A percentile compares a stretch with the other conserved stretches of the same genome.
These are phyloP conservation scores for Saccostrea echinata DNA, from an alignment of 1,140 invertebrate genomes.

Conservation along the genomic window DNA sequence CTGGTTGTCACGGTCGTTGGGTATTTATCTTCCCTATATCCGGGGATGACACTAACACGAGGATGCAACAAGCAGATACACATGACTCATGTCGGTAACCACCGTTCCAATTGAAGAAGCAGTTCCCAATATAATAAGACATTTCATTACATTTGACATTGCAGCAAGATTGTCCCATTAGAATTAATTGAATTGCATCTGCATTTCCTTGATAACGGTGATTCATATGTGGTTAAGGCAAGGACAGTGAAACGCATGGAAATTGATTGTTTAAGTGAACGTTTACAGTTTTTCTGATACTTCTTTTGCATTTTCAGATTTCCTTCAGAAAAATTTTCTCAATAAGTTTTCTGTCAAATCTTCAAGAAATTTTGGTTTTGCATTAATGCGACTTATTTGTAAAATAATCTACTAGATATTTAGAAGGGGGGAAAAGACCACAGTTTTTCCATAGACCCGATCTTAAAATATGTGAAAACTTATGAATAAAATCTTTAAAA, in stretches of 20 bases:
- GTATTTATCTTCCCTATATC: neutral
- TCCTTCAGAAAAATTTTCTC: too few species aligned
- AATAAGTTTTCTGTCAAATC: too few species aligned
- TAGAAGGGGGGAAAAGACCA: too few species aligned
- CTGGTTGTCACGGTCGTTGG: neutral
- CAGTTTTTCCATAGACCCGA: too few species aligned
- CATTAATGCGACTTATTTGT: too few species aligned
- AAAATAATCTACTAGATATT: too few species aligned
- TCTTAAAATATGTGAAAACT: too few species aligned
- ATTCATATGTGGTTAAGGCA: neutral
- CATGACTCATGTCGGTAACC: neutral
- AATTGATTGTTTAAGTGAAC: neutral
- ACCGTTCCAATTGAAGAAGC: neutral
- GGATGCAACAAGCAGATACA: neutral
- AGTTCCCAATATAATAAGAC: slow-evolving; percentile 14
- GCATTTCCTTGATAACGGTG: slow-evolving; percentile 9
- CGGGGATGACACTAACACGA: neutral
- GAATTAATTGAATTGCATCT: slow-evolving; percentile 31
- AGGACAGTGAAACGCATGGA: neutral
- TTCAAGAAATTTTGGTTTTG: too few species aligned
- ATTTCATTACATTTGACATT: slow-evolving; percentile 29
- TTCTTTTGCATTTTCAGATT: too few species aligned
- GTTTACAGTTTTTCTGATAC: too few species aligned
- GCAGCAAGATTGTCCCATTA: slow-evolving; percentile 13
- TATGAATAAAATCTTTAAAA: too few species aligned